Percentiles rank a stretch among this genome's conserved stretches.
phyloP scores from a whole-genome alignment of 2,113 vertebrate species.

The Nothocercus julius region DNA sequence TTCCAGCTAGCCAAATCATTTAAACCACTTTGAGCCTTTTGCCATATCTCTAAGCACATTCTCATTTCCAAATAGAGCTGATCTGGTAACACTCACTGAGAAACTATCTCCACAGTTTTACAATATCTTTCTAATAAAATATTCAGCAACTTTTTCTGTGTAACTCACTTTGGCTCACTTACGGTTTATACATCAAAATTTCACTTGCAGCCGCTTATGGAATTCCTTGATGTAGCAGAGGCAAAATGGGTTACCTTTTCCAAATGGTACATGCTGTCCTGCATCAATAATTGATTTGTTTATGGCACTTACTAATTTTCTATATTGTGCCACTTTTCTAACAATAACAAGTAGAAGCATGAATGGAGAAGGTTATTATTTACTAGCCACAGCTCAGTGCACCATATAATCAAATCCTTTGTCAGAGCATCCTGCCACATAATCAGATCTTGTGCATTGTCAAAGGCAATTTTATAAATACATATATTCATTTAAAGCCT shows the following conservation, averaged over 20 bases:
- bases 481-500: conserved; percentile 74
- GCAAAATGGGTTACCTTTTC: neutral
- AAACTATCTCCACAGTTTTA: neutral
- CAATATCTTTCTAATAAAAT: neutral
- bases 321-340: conserved; percentile 50
- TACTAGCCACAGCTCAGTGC: conserved; percentile 68
- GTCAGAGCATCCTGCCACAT: conserved; percentile 73
- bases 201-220: neutral
- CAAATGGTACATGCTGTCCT: neutral
- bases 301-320: conserved; percentile 64
- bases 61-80: neutral
- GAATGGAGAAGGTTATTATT: conserved; percentile 70
- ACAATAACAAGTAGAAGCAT: conserved; percentile 62
- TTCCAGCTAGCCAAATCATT: neutral
- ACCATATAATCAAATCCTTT: conserved; percentile 79
- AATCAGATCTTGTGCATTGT: conserved; percentile 77
- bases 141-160: neutral
- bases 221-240: neutral
- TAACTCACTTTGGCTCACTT: neutral
- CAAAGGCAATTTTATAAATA: conserved; percentile 75
- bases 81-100: neutral
- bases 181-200: neutral
- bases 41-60: neutral
- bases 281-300: conserved; percentile 62
- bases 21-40: neutral